These are phyloP conservation scores for Penaeus vannamei DNA, from an alignment of 1,140 invertebrate genomes.

Conservation along the genomic window DNA sequence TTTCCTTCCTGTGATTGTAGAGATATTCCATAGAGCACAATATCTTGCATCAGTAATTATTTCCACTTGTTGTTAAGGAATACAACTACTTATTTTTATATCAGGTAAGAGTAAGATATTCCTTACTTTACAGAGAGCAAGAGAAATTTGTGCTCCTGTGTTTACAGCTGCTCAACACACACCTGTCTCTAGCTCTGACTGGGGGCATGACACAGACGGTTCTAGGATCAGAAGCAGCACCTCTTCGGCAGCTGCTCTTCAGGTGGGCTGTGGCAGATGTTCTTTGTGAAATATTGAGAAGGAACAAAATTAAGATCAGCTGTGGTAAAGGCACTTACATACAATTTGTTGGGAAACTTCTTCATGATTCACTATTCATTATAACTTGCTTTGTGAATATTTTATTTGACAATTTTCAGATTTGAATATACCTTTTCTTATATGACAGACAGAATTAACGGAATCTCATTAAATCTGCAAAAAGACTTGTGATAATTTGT, in stretches of 20 bases:
- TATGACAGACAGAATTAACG: no score
- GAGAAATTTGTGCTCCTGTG: constrained; percentile 77
- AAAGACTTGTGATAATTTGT: no score
- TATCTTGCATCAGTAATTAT: no score
- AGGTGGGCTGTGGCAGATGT: constrained; percentile 69
- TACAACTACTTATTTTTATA: background rate
- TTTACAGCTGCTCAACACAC: constrained; percentile 76
- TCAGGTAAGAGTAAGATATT: constrained; percentile 52
- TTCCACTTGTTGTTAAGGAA: no score
- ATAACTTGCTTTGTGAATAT: no score
- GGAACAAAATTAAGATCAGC: constrained; percentile 30
- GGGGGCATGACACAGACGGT: constrained; percentile 74
- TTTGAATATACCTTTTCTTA: no score
- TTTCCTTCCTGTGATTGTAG: background rate
- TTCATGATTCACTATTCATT: background rate
- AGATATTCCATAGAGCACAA: no score
- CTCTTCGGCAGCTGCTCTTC: constrained; percentile 76
- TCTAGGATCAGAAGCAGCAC: constrained; percentile 75
- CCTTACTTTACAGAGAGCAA: constrained; percentile 73
- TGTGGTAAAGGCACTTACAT: background rate
- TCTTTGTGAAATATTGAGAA: constrained; percentile 53
- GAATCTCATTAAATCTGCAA: no score
- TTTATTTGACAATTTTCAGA: no score
- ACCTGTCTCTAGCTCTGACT: constrained; percentile 76
- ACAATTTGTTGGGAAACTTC: no score